Base-by-base conservation (phyloP, 2,888 invertebrate species). In the Shargacucullia verbasci region DNA sequence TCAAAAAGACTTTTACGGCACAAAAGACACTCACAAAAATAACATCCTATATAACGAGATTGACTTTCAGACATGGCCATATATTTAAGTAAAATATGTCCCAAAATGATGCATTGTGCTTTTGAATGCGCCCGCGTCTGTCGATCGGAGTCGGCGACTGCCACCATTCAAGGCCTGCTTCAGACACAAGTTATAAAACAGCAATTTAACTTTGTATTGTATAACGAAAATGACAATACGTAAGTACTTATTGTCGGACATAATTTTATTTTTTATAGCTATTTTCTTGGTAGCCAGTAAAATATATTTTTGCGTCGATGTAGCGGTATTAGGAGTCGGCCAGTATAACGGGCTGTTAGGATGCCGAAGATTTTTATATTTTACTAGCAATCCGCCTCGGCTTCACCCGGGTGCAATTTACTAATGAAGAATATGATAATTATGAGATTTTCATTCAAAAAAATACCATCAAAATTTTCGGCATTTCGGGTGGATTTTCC, bases 61-160 rank as follows among this genome's bases (percentile, higher is more conserved):
- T 64, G 59, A 57, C 62, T 64, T 10, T 33, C 59, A 59, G 56
- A 47, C 71, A 48, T 50, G 46, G 15, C 57, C 64, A 73, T 70
- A 59, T 38, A 58, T 65, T 54, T 56, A 68, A 46, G 71, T 74
- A 68, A 68, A 70, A 63, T 63, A 65, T 58, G 37, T 60, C 48
- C 66, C 55, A 70, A 80, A 80, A 76, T 65, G 67, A 65, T 68
- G 71, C 73, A 82, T 80, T 81, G 79, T 80, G 57, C 64, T 71
- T 63, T 63, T 70, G 71, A 71, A 79, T 79, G 75, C 68, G 70
- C 70, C 75, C 66, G 77, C 72, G 52, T 47, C 59, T 53, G 60
- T 68, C 64, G 70, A 64, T 68, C 69, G 66, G 46, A 40, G 48
- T 45, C 35, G 64, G 58, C 59, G 58, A 53, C 47, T 52, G 53